phyloP scores from a whole-genome alignment of 2,113 vertebrate species.

The Microcebus jonahi region DNA sequence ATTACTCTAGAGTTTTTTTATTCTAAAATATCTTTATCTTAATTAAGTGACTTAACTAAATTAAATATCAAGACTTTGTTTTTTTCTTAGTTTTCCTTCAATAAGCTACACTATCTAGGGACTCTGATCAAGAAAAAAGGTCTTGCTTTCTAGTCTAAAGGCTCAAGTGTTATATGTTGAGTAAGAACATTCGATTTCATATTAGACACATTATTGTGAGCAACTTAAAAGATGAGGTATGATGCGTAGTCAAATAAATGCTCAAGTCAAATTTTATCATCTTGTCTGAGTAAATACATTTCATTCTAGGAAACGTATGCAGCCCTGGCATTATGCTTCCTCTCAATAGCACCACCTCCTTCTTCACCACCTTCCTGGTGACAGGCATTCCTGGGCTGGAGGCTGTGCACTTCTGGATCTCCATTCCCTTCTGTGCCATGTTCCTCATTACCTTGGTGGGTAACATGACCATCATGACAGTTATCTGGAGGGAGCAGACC shows the following conservation, averaged over 20 bases:
- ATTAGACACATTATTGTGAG: not conserved
- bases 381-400: conserved; percentile 63
- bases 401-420: conserved; percentile 37
- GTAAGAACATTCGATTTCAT: not conserved
- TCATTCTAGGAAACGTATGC: not conserved
- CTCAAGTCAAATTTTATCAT: not conserved
- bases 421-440: conserved; percentile 33
- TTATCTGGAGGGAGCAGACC: not conserved
- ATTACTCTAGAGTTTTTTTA: not conserved
- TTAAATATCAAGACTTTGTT: not conserved
- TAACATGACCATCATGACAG: not conserved
- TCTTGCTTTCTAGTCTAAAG: not conserved
- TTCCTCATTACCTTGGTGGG: conserved; percentile 52
- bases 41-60: not conserved
- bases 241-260: not conserved
- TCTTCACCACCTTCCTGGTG: conserved; percentile 49
- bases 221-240: not conserved
- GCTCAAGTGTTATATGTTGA: not conserved
- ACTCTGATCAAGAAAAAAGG: not conserved
- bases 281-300: not conserved
- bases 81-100: not conserved
- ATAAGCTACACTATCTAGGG: not conserved
- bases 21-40: not conserved
- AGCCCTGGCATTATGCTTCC: not conserved
- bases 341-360: not conserved